Conservation (phyloP, 2,888 invertebrate genomes). For the Perithous albicinctus region DNA sequence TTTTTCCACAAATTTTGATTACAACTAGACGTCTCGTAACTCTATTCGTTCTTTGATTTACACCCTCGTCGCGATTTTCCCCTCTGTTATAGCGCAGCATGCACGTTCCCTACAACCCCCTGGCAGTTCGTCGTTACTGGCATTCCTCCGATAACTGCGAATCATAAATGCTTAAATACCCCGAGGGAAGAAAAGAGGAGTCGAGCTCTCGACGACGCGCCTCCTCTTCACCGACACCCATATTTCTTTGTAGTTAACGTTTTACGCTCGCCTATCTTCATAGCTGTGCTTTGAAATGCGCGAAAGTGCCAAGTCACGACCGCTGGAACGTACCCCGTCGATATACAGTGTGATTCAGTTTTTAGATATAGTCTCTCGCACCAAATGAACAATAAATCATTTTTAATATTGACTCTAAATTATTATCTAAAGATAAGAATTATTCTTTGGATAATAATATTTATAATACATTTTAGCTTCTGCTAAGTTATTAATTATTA, state of each 20-base stretch:
- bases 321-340: not conserved
- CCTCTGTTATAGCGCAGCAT: not conserved
- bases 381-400: not conserved
- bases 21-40: conserved; percentile 7
- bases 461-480: too few species aligned
- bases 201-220: conserved; percentile 34
- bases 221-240: conserved; percentile 47
- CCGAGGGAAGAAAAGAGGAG: conserved; percentile 47
- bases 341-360: conserved; percentile 18
- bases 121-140: conserved; percentile 49
- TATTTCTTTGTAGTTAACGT: conserved; percentile 54
- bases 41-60: conserved; percentile 47
- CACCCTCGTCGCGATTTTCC: conserved; percentile 28
- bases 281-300: conserved; percentile 17
- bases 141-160: conserved; percentile 60
- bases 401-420: not conserved
- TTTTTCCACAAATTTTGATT: not conserved
- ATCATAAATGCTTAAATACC: conserved; percentile 55
- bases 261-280: conserved; percentile 23
- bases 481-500: too few species aligned
- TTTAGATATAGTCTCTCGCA: not conserved
- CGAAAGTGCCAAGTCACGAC: conserved; percentile 40
- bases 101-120: not conserved
- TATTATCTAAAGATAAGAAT: too few species aligned
- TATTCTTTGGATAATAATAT: not conserved